Evolutionary conservation across 2,797 vertebrate species (phyloP).

Genomic region (Lepilemur ruficaudatus): DNA sequence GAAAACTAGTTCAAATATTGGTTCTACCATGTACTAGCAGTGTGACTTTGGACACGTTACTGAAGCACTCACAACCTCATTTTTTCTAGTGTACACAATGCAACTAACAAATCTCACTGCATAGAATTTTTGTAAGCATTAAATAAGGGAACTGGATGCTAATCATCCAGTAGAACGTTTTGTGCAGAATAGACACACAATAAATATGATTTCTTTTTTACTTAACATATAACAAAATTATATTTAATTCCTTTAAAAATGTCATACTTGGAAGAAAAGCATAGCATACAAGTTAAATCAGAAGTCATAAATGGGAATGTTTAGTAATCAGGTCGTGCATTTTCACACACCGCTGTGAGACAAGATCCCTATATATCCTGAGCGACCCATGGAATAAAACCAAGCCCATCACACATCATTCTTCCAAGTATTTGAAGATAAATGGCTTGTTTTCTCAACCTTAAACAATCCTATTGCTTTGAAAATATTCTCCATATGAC

Average conservation of each 20-base stretch:
- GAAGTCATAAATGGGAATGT: not conserved
- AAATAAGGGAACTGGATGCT: not conserved
- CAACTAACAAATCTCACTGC: not conserved
- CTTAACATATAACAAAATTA: not conserved
- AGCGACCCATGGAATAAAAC: no score
- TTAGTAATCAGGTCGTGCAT: not conserved
- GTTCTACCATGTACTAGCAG: not conserved
- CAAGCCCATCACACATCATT: not conserved
- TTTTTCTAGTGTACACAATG: not conserved
- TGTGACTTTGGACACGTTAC: not conserved
- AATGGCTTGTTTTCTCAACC: not conserved
- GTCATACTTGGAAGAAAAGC: not conserved
- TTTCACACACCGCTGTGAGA: not conserved
- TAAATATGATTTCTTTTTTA: not conserved
- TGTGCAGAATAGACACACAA: not conserved
- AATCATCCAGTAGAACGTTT: not conserved
- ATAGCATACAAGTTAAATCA: not conserved
- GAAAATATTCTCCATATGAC: not conserved
- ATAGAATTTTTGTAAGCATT: not conserved
- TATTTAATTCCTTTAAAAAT: not conserved
- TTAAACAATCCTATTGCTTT: not conserved
- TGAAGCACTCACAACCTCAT: not conserved
- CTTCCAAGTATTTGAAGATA: not conserved
- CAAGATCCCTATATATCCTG: not conserved
- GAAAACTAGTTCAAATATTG: not conserved